Evolutionary conservation across 2,113 vertebrate genomes (phyloP).

Genomic region (Pimephales promelas): DNA sequence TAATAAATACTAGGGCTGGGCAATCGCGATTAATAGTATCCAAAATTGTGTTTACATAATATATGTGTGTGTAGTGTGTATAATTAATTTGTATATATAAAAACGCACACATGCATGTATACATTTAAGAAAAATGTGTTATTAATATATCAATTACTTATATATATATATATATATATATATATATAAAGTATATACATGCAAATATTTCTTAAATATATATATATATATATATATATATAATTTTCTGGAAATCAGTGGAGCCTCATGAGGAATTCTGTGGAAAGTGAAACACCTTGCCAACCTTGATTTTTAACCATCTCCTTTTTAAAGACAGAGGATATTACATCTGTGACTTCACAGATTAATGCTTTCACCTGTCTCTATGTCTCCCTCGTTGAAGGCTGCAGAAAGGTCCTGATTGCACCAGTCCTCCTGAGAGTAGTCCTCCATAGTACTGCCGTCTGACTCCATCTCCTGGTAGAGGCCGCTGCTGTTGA

Average conservation of each 20-base stretch:
- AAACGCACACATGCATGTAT: too few relatives aligned
- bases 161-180: too few relatives aligned
- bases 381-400: constrained; percentile 90
- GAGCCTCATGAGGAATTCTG: neutral
- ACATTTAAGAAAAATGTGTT: too few relatives aligned
- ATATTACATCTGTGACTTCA: neutral
- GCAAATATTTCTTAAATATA: too few relatives aligned
- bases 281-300: too few relatives aligned
- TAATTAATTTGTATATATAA: too few relatives aligned
- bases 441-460: constrained; percentile 96
- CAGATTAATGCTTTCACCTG: constrained; percentile 74
- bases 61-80: too few relatives aligned
- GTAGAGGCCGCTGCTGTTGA: constrained; percentile 98
- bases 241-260: neutral
- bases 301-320: neutral
- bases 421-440: constrained; percentile 97
- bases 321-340: neutral
- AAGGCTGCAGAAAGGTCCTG: constrained; percentile 93
- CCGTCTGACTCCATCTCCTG: constrained; percentile 97
- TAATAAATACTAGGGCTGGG: neutral
- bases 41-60: too few relatives aligned
- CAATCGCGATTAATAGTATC: too few relatives aligned
- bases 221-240: too few relatives aligned
- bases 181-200: too few relatives aligned
- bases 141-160: too few relatives aligned